These are phyloP conservation scores for Gallirallus australis DNA, from an alignment of 2,797 vertebrate species.

Conservation along the genomic window DNA sequence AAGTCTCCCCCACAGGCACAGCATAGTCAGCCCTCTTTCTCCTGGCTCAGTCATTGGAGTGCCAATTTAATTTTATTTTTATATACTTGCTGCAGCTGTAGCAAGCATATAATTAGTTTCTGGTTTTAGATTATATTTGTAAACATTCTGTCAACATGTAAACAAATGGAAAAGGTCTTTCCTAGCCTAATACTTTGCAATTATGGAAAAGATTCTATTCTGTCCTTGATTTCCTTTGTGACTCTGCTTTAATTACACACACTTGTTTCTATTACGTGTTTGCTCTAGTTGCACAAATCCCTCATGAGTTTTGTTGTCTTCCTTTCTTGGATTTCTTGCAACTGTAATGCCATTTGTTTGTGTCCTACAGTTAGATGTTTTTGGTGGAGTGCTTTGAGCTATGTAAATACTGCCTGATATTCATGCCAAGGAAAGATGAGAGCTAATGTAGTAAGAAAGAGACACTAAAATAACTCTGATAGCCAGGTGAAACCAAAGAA, in stretches of 20 bases:
- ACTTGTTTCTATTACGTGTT: background rate
- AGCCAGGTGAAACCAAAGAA: constrained; percentile 53
- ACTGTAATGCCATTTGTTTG: background rate
- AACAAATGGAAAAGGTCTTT: background rate
- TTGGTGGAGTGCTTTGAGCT: constrained; percentile 16
- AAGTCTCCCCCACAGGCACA: background rate
- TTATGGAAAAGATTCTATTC: constrained; percentile 3
- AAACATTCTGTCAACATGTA: background rate
- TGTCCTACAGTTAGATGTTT: background rate
- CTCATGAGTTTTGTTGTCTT: constrained; percentile 29
- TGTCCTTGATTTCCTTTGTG: constrained; percentile 3
- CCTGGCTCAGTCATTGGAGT: background rate
- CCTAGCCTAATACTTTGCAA: background rate
- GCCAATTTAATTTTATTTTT: constrained; percentile 63
- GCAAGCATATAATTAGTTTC: background rate
- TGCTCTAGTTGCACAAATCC: constrained; percentile 41
- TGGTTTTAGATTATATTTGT: background rate
- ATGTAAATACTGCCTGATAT: constrained; percentile 27
- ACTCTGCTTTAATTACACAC: constrained; percentile 16
- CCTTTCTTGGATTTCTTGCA: constrained; percentile 19
- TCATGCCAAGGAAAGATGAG: constrained; percentile 19
- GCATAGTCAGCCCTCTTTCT: background rate
- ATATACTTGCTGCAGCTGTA: constrained; percentile 28
- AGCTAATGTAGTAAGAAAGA: background rate
- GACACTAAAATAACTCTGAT: constrained; percentile 26